These are phyloP conservation scores for Drosophila ustulata DNA, from an alignment of 2,888 invertebrate genomes.

Conservation along the genomic window DNA sequence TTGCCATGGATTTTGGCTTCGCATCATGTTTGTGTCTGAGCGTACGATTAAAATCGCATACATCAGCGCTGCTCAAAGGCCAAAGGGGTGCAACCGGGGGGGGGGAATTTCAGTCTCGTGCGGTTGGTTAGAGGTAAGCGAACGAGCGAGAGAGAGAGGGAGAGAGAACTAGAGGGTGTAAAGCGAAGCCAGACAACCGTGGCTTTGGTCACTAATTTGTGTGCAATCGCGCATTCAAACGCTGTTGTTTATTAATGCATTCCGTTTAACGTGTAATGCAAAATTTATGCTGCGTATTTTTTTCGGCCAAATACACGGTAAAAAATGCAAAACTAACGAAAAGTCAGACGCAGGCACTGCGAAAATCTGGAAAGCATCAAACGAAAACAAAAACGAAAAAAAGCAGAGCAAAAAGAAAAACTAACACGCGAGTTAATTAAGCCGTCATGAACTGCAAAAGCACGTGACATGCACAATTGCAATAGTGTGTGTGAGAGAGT, in stretches of 20 bases:
- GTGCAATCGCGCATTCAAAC: constrained; percentile 72
- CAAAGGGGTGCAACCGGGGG: neutral
- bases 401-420: constrained; percentile 15
- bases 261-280: constrained; percentile 62
- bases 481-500: neutral
- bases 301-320: neutral
- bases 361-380: constrained; percentile 24
- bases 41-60: constrained; percentile 76
- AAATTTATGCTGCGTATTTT: constrained; percentile 44
- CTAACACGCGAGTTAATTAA: constrained; percentile 64
- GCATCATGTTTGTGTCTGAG: constrained; percentile 73
- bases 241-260: constrained; percentile 71
- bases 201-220: constrained; percentile 69
- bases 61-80: constrained; percentile 61
- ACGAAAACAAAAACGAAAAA: constrained; percentile 20
- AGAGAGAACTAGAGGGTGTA: neutral
- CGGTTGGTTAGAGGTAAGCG: constrained; percentile 24
- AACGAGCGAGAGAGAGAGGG: neutral
- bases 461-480: constrained; percentile 54
- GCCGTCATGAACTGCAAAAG: constrained; percentile 68
- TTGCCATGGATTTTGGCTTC: constrained; percentile 69
- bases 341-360: constrained; percentile 20
- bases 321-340: constrained; percentile 25
- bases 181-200: constrained; percentile 53
- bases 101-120: constrained; percentile 20